Conservation (phyloP, 2,888 invertebrate genomes). For the Lepidocyrtinus sp. region DNA sequence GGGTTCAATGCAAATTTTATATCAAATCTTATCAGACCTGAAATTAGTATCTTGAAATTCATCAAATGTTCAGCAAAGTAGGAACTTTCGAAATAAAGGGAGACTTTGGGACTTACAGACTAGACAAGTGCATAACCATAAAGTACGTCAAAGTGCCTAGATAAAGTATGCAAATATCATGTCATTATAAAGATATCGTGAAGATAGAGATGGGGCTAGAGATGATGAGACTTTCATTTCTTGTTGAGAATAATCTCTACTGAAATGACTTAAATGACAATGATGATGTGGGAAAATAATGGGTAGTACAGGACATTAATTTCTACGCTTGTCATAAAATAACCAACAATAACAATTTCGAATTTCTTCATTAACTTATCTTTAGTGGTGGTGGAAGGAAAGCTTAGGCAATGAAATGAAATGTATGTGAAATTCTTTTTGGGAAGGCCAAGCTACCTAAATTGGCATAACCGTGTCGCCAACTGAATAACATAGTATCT, state of each 20-base stretch:
- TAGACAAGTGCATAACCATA: neutral
- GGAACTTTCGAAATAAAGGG: too few relatives aligned
- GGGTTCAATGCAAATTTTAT: too few relatives aligned
- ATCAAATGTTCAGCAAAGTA: too few relatives aligned
- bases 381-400: neutral
- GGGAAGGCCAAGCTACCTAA: too few relatives aligned
- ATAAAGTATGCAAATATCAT: neutral
- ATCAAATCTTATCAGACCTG: too few relatives aligned
- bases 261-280: slow-evolving; percentile 32
- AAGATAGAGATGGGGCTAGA: neutral
- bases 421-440: too few relatives aligned
- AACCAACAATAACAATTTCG: neutral
- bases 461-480: too few relatives aligned
- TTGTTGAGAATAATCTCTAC: slow-evolving; percentile 38
- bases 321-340: slow-evolving; percentile 29
- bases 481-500: too few relatives aligned
- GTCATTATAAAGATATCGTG: neutral
- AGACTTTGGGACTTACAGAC: too few relatives aligned
- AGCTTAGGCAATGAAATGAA: too few relatives aligned
- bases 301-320: slow-evolving; percentile 27
- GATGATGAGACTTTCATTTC: slow-evolving; percentile 30
- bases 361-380: slow-evolving; percentile 11
- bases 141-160: neutral
- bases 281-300: slow-evolving; percentile 46
- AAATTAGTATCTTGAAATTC: too few relatives aligned